A percentile compares a stretch with the other conserved stretches of the same genome.
These are phyloP conservation scores for Phaethon lepturus DNA, from an alignment of 2,113 vertebrate genomes.

Conservation along the genomic window DNA sequence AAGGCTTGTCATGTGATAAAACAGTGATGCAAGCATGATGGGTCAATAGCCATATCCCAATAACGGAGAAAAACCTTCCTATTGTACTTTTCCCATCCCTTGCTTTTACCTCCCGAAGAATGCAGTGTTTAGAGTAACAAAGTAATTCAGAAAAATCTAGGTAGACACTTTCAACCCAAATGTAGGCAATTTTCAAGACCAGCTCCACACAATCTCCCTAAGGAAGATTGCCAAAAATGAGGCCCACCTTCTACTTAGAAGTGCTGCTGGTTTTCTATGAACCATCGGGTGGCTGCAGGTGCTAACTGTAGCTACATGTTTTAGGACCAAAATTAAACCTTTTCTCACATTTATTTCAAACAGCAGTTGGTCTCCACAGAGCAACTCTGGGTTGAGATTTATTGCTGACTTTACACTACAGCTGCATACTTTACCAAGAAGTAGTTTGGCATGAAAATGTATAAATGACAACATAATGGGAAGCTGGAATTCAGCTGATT, in stretches of 20 bases:
- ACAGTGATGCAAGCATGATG: background rate
- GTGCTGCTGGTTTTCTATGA: background rate
- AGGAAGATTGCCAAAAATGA: background rate
- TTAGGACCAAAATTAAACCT: background rate
- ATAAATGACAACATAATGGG: background rate
- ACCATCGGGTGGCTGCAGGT: background rate
- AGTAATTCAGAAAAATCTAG: background rate
- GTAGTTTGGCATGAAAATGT: background rate
- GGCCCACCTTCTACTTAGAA: background rate
- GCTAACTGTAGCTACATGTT: background rate
- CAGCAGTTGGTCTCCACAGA: background rate
- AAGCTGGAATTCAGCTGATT: background rate
- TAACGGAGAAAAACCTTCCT: background rate
- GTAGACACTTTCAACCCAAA: background rate
- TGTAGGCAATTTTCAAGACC: background rate
- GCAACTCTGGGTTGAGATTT: background rate
- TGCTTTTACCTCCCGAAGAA: background rate
- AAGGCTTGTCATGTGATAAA: background rate
- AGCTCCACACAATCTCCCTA: background rate
- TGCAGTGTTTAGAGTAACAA: background rate
- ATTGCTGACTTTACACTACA: background rate
- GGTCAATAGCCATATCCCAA: background rate
- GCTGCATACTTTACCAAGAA: background rate
- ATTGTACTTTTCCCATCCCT: background rate
- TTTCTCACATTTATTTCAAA: background rate